A percentile compares a stretch with the other conserved stretches of the same genome.
Evolutionary conservation across 2,888 invertebrate species (phyloP).

Genomic region (Lochmaea capreae): DNA sequence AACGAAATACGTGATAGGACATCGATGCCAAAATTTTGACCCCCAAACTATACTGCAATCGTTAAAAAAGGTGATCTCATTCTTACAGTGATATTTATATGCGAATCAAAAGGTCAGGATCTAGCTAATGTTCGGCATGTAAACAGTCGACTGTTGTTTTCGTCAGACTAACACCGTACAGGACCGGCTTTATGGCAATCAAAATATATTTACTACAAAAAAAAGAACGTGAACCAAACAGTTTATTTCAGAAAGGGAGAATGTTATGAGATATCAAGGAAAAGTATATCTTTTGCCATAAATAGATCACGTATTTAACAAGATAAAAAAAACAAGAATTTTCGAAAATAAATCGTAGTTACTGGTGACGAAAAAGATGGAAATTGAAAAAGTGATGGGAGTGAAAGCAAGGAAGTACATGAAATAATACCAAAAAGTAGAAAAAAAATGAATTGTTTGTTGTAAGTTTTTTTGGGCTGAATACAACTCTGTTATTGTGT

Average conservation of each 20-base stretch:
- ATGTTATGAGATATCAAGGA: no score
- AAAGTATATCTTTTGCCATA: no score
- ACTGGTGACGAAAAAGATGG: no score
- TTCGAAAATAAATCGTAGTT: no score
- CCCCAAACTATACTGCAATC: constrained; percentile 28
- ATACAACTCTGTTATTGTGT: constrained; percentile 17
- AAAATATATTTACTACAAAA: background rate
- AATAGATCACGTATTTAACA: no score
- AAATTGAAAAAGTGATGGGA: no score
- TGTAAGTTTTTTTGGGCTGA: background rate
- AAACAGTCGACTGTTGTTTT: constrained; percentile 29
- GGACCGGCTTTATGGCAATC: background rate
- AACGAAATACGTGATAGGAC: background rate
- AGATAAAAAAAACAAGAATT: no score
- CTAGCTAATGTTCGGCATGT: constrained; percentile 35
- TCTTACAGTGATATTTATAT: constrained; percentile 34
- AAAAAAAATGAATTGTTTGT: no score
- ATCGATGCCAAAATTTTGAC: constrained; percentile 27
- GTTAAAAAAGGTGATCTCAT: constrained; percentile 38
- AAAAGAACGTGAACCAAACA: no score
- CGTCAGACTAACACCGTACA: constrained; percentile 1
- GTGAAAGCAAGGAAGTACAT: no score
- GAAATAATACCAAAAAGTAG: no score
- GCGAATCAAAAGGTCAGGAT: constrained; percentile 41
- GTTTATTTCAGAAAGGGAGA: no score